Base-by-base conservation (phyloP, 1,140 invertebrate species). In the Drosophila neocordata region DNA sequence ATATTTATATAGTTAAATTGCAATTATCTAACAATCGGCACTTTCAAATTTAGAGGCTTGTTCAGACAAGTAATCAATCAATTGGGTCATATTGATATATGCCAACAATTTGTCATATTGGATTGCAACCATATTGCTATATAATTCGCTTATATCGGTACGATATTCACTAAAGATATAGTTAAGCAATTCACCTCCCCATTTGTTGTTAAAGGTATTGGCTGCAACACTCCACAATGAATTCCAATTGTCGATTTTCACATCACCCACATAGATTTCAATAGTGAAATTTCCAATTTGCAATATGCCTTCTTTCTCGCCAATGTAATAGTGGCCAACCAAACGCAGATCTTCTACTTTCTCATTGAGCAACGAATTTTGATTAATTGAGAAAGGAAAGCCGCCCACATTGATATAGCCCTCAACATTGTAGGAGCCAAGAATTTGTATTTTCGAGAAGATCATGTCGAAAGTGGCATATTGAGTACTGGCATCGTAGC, bases 211-310 rank as follows among this genome's bases (percentile, higher is more conserved):
- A 15, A 82, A 82, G 20, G 82, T 73, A 69, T 89, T 89, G 38
- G 35, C 35, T 0, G 87, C 63, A 55, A 85, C 79, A 51, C 68
- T 65, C 84, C 68, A 77, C 31, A 89, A 34, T 0, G 64, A 52
- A 53, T 89, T 84, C 87, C 87, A 85, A 68, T 82, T 89, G 27
- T 89, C 69, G 1, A 72, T 35, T 6, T 56, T 56, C 0, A 73
- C 55, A 18, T 74, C 73, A 1, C 65, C 78, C 60, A 90, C 9
- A 15, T 72, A 90, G 27, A 89, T 68, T 2, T 77, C 55, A 48
- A 77, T 55, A 52, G 79, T 55, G 13, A 74, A 59, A 35, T 89
- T 55, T 6, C 61, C 52, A 2, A 89, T 51, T n/a, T 70, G 65
- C 20, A 89, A 12, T 20, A 69, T 79, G 35, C 9, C 58, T 0